Conservation (phyloP, 1,140 invertebrate genomes). For the Sipha flava region DNA sequence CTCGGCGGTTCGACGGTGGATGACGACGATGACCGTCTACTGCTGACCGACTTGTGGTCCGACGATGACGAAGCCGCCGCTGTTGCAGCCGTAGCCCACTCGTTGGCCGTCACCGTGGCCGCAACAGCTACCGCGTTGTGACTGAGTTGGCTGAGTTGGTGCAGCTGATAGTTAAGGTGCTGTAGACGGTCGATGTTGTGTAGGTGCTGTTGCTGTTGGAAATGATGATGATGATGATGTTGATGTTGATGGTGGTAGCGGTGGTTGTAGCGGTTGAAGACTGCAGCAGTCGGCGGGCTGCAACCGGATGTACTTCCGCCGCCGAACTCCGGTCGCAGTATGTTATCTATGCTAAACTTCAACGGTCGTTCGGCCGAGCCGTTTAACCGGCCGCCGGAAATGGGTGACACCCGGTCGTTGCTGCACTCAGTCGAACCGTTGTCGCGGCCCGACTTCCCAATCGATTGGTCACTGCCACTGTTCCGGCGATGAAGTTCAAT, state of each 20-base stretch:
- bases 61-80: constrained; percentile 35
- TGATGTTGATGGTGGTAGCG: constrained; percentile 25
- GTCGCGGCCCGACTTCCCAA: background rate
- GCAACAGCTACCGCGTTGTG: constrained; percentile 40
- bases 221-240: background rate
- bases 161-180: constrained; percentile 44
- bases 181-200: background rate
- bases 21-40: constrained; percentile 36
- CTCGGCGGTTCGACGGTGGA: background rate
- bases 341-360: constrained; percentile 56
- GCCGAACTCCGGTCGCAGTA: constrained; percentile 55
- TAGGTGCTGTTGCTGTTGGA: background rate
- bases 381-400: background rate
- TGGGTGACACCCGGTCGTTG: background rate
- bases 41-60: constrained; percentile 17
- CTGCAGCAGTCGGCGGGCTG: constrained; percentile 30
- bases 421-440: background rate
- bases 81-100: constrained; percentile 49
- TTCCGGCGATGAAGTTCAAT: background rate
- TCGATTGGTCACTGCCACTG: background rate
- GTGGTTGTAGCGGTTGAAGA: constrained; percentile 17
- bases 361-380: constrained; percentile 20
- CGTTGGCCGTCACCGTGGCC: background rate
- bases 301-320: constrained; percentile 38
- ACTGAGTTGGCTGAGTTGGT: constrained; percentile 45